A percentile compares a stretch with the other conserved stretches of the same genome.
Conservation (phyloP, 2,113 vertebrate genomes). For the Pitta sordida region DNA sequence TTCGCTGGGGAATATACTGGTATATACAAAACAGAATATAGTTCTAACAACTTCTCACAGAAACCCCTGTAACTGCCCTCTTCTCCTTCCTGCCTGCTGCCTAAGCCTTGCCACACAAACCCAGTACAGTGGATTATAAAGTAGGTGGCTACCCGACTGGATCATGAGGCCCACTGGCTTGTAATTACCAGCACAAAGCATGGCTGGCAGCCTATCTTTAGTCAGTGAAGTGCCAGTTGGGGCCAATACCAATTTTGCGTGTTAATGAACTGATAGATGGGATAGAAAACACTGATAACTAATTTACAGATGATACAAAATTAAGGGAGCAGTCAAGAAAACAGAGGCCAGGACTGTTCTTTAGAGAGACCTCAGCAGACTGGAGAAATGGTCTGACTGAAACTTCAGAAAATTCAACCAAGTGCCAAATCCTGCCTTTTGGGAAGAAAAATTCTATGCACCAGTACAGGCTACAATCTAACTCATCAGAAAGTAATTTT, state of each 20-base stretch:
- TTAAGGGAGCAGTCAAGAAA: neutral
- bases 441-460: neutral
- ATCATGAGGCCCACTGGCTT: neutral
- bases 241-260: neutral
- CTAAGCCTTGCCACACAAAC: neutral
- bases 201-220: neutral
- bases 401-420: neutral
- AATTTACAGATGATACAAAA: neutral
- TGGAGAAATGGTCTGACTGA: neutral
- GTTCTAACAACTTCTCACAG: neutral
- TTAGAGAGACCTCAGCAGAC: neutral
- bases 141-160: neutral
- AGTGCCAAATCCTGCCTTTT: neutral
- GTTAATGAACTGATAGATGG: neutral
- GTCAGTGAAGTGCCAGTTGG: neutral
- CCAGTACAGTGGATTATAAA: neutral
- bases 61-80: neutral
- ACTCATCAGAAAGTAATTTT: neutral
- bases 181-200: neutral
- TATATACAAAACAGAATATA: too few relatives aligned
- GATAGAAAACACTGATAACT: neutral
- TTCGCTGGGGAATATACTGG: neutral
- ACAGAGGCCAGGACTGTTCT: neutral
- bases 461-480: rapidly evolving
- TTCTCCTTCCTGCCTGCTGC: rapidly evolving